Evolutionary conservation across 2,797 vertebrate species (phyloP), one percentile per base, ranked within the genome.

Genomic region (Leuciscus waleckii): DNA sequence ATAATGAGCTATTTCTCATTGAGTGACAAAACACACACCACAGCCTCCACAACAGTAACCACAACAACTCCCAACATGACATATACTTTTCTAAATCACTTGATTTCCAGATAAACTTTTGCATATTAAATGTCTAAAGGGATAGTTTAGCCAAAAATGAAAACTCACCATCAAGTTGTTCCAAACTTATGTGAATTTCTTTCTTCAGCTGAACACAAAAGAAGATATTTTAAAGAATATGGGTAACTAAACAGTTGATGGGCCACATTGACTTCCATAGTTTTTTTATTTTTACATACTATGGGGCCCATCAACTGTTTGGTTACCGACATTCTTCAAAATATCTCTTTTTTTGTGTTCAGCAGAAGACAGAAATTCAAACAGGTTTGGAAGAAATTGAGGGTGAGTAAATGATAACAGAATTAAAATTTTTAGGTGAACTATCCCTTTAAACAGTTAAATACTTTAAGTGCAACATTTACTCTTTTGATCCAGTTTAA

Each of bases 11-110:
- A 26, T 37, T 58, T 77, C 7, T 77, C 51, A 58, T 26, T 58
- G 35, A 58, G 54, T 77, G 75, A 77, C 75, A 58, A 39, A 77
- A 58, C 54, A 58, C 46, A 75, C 35, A 58, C 32, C 32, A n/a
- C 56, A 58, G 7, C 54, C 21, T 41, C 54, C 49, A 41, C 14
- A 9, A 43, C 0, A 32, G n/a, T 63, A 78, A 63, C 56, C 76
- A 26, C 76, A 78, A 43, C 61, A 63, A 41, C n/a, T 63, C 46
- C 14, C 26, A 73, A 49, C 46, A 58, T 43, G 37, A 63, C 75
- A 41, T 16, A 63, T 63, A 43, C 56, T 39, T 16, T 61, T 76
- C 32, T 58, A 39, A 78, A 41, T 63, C 56, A 54, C 46, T 35
- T 3, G 46, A 13, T 35, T 54, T 54, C 10, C 29, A 29, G 29